Conservation (phyloP, 2,888 invertebrate species). For the Eupsilia transversa region DNA sequence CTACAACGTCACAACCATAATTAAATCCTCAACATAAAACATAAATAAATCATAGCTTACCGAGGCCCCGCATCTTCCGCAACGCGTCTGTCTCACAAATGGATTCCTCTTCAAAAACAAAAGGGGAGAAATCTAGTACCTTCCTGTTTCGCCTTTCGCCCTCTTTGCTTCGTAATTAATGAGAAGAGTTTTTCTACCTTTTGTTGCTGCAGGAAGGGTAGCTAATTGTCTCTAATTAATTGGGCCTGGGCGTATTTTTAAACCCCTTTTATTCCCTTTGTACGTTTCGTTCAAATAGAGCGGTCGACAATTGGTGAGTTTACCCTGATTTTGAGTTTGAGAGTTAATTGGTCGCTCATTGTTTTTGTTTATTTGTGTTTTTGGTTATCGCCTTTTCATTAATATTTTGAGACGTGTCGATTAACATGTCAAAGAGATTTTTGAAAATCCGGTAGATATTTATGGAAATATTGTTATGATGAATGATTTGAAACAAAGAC, state of each 20-base stretch:
- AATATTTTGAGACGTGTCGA: constrained; percentile 11
- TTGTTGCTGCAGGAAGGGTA: constrained; percentile 86
- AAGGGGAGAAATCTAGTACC: constrained; percentile 77
- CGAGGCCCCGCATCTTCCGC: constrained; percentile 60
- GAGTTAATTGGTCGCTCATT: constrained; percentile 80
- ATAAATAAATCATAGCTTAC: constrained; percentile 37
- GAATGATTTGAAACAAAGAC: background rate
- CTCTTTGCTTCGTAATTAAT: constrained; percentile 84
- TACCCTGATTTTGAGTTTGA: constrained; percentile 76
- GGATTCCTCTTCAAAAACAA: constrained; percentile 72
- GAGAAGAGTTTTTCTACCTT: constrained; percentile 89
- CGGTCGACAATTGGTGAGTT: constrained; percentile 75
- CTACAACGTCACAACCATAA: constrained; percentile 11
- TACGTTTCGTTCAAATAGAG: constrained; percentile 73
- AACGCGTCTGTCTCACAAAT: constrained; percentile 74
- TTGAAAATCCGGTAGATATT: background rate
- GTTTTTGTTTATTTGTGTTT: constrained; percentile 68
- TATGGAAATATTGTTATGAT: background rate
- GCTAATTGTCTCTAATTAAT: constrained; percentile 90
- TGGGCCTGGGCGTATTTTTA: constrained; percentile 86
- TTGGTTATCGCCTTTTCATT: constrained; percentile 41
- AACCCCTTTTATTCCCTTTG: constrained; percentile 83
- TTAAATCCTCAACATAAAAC: constrained; percentile 44
- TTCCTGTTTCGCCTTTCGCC: constrained; percentile 70
- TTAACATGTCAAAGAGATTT: constrained; percentile 24